Conservation (phyloP, 1,140 invertebrate genomes). For the Eulimnadia texana region DNA sequence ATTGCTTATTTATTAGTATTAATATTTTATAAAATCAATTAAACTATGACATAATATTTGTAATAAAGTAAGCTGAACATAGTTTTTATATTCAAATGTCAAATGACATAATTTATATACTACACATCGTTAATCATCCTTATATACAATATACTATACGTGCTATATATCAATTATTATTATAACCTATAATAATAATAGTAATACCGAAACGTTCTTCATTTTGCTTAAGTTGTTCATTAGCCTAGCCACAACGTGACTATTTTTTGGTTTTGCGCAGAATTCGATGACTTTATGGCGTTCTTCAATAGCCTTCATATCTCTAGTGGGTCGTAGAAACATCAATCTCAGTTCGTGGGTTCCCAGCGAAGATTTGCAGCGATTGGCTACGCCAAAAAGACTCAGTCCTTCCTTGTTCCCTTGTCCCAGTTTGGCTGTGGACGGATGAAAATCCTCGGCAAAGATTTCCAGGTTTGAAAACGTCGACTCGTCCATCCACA, state of each 20-base stretch:
- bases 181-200: conserved; percentile 1
- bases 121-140: too few relatives aligned
- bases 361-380: neutral
- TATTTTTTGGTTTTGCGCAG: conserved; percentile 38
- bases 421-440: conserved; percentile 47
- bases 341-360: conserved; percentile 22
- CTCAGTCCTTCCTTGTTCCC: conserved; percentile 49
- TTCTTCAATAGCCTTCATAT: conserved; percentile 36
- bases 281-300: conserved; percentile 45
- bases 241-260: conserved; percentile 31
- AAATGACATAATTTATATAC: too few relatives aligned
- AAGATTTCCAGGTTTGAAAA: conserved; percentile 62
- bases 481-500: conserved; percentile 54
- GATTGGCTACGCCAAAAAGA: conserved; percentile 48
- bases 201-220: conserved; percentile 6
- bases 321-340: conserved; percentile 42
- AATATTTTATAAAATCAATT: too few relatives aligned
- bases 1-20: too few relatives aligned
- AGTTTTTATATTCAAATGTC: too few relatives aligned
- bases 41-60: too few relatives aligned
- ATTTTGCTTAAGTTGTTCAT: neutral
- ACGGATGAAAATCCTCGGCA: conserved; percentile 52
- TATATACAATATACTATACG: too few relatives aligned
- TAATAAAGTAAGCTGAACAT: too few relatives aligned
- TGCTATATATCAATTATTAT: too few relatives aligned